A percentile compares a stretch with the other conserved stretches of the same genome.
Evolutionary conservation across 2,797 vertebrate genomes (phyloP).

Genomic region (Sebastes vulpes): DNA sequence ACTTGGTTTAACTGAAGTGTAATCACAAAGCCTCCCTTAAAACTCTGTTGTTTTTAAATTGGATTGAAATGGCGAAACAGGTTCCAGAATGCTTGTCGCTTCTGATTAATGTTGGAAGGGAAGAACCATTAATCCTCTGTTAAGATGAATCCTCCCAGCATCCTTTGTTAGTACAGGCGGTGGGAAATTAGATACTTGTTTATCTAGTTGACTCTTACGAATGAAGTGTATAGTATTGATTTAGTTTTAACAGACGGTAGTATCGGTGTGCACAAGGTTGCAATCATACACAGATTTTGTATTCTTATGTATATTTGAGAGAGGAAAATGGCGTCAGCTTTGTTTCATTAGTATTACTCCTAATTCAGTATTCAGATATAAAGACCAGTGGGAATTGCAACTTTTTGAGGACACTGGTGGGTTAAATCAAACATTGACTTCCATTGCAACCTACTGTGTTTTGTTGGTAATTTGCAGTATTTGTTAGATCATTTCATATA

Average conservation of each 20-base stretch:
- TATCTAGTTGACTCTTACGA: background rate
- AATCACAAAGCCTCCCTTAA: conserved; percentile 10
- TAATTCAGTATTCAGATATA: background rate
- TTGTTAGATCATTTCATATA: no score
- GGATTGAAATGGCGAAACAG: conserved; percentile 16
- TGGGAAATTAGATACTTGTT: conserved; percentile 24
- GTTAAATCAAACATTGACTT: background rate
- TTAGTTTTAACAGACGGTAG: background rate
- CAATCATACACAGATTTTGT: background rate
- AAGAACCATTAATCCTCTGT: conserved; percentile 33
- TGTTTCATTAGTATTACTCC: background rate
- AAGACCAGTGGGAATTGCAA: background rate
- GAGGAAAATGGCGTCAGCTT: background rate
- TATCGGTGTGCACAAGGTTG: background rate
- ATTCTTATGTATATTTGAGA: background rate
- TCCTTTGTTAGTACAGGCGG: background rate
- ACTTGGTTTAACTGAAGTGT: conserved; percentile 12
- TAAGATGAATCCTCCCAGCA: conserved; percentile 18
- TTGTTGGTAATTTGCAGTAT: no score
- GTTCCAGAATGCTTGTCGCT: conserved; percentile 9
- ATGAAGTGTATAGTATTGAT: conserved; percentile 5
- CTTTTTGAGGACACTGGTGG: background rate
- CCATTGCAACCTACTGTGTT: no score
- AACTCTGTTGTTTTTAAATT: conserved; percentile 30
- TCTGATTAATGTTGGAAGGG: conserved; percentile 46